Conservation (phyloP, 1,140 invertebrate genomes). For the Eufriesea mexicana region DNA sequence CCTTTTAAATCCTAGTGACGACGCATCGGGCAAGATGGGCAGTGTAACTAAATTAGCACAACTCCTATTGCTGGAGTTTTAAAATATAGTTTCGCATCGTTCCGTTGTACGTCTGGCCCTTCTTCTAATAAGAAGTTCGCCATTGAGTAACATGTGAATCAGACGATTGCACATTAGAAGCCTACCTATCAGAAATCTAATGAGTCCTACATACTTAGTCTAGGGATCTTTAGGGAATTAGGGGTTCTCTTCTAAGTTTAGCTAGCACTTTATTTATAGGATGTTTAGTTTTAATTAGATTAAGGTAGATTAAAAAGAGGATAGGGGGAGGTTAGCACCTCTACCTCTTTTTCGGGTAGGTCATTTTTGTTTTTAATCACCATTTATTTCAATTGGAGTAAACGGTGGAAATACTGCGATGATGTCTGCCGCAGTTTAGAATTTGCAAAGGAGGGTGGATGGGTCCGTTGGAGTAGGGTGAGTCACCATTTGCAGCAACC, state of each 20-base stretch:
- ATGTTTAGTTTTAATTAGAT: neutral
- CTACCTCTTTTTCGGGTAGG: constrained; percentile 26
- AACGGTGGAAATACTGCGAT: neutral
- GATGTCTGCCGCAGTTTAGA: neutral
- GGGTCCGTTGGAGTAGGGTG: neutral
- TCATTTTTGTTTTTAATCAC: neutral
- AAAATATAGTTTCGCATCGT: neutral
- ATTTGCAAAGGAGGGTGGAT: constrained; percentile 20
- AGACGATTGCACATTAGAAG: neutral
- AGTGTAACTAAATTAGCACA: constrained; percentile 4
- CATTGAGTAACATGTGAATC: neutral
- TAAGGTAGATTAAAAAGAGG: neutral
- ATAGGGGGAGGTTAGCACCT: constrained; percentile 12
- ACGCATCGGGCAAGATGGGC: neutral
- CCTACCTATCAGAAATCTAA: neutral
- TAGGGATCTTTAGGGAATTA: neutral
- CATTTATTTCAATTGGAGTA: neutral
- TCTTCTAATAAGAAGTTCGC: neutral
- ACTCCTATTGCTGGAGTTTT: neutral
- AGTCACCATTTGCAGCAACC: constrained; percentile 48
- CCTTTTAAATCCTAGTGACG: neutral
- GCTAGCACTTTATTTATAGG: too few relatives aligned
- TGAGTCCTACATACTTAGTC: neutral
- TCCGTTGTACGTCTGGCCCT: neutral
- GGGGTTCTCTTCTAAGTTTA: neutral